Conservation (phyloP, 2,888 invertebrate genomes). For the Augochlorella aurata region DNA sequence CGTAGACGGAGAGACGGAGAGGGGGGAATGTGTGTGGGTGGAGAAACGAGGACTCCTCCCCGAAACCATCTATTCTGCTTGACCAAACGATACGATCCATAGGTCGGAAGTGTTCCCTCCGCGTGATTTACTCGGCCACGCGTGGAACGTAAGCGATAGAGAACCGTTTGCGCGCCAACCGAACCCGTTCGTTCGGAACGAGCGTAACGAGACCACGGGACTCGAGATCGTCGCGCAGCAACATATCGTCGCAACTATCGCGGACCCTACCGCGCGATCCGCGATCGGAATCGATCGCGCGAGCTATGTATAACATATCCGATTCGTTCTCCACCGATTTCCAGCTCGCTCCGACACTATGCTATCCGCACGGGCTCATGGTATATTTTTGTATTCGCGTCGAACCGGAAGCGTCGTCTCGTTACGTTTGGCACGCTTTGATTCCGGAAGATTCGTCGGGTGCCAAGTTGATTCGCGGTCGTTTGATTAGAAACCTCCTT, state of each 20-base stretch:
- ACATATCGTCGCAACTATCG: slow-evolving; percentile 30
- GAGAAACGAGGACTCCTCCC: background rate
- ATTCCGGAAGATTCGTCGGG: background rate
- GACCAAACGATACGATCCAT: background rate
- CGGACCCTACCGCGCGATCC: background rate
- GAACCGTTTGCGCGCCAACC: background rate
- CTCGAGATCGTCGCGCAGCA: slow-evolving; percentile 4
- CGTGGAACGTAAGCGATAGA: background rate
- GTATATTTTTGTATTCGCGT: slow-evolving; percentile 7
- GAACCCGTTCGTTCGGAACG: background rate
- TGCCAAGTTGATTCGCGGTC: background rate
- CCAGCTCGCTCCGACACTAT: background rate
- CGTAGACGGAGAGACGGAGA: background rate
- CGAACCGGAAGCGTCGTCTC: background rate
- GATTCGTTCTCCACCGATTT: background rate
- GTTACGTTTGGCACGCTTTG: background rate
- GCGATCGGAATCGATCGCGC: background rate
- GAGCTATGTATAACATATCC: slow-evolving; percentile 1
- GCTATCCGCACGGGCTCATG: background rate
- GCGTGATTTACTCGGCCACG: background rate
- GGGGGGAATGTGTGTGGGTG: background rate
- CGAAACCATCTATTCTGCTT: background rate
- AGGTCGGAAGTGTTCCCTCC: background rate
- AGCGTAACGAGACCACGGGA: background rate
- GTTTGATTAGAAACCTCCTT: too few relatives aligned